Conservation (phyloP, 2,797 vertebrate genomes). For the Phataginus tetradactyla region DNA sequence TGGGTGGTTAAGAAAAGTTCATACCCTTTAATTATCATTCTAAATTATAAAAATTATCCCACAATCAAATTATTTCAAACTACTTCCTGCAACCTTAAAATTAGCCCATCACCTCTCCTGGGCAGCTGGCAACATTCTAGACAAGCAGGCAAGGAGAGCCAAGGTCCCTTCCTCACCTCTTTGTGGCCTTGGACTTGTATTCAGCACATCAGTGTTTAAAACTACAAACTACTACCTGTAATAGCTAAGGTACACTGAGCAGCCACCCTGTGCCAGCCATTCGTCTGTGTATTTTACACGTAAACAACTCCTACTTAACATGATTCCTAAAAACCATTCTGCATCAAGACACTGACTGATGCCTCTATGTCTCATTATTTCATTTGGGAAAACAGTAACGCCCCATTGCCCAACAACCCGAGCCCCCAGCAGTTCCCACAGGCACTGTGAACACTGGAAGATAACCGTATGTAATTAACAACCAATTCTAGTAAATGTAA, state of each 20-base stretch:
- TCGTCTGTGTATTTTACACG: background rate
- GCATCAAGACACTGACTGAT: background rate
- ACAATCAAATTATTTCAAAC: conserved; percentile 56
- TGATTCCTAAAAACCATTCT: background rate
- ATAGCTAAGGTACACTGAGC: background rate
- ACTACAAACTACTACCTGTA: background rate
- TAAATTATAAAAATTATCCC: conserved; percentile 67
- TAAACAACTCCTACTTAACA: background rate
- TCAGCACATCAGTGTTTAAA: background rate
- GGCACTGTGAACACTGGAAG: background rate
- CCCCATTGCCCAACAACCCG: background rate
- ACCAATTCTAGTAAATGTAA: background rate
- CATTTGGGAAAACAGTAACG: background rate
- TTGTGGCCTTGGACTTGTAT: background rate
- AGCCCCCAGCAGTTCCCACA: background rate
- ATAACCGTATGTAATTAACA: background rate
- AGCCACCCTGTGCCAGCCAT: background rate
- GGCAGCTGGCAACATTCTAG: background rate
- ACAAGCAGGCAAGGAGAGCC: background rate
- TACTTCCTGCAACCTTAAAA: conserved; percentile 54
- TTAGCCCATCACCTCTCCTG: background rate
- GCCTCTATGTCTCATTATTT: background rate
- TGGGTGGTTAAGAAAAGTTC: background rate
- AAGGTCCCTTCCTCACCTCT: background rate
- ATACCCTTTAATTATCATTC: conserved; percentile 50